Evolutionary conservation across 2,113 vertebrate genomes (phyloP).

Genomic region (Sylvietta virens): DNA sequence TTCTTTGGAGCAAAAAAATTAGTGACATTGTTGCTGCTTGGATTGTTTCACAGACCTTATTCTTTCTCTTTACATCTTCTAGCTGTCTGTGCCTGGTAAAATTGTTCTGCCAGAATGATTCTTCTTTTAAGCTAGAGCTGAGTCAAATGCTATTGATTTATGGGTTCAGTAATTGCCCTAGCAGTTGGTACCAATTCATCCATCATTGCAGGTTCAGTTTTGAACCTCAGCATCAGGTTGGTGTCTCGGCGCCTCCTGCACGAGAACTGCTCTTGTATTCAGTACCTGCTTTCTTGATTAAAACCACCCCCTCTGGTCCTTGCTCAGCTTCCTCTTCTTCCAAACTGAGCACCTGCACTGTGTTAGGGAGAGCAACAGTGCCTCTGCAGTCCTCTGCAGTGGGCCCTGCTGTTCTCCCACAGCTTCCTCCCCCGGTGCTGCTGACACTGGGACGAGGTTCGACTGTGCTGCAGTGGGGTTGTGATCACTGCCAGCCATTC

Average conservation of each 20-base stretch:
- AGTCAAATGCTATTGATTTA: background rate
- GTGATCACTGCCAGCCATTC: accelerated
- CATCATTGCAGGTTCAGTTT: background rate
- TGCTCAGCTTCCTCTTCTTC: background rate
- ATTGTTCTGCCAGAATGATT: background rate
- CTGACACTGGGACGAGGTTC: background rate
- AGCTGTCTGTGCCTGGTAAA: background rate
- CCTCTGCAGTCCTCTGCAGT: background rate
- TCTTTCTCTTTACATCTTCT: background rate
- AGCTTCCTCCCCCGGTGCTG: background rate
- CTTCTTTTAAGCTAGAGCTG: background rate
- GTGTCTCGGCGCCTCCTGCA: background rate
- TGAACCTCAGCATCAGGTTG: background rate
- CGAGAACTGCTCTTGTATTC: background rate
- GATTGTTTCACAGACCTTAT: background rate
- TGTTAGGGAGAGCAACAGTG: background rate
- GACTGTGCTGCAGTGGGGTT: accelerated
- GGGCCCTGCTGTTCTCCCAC: background rate
- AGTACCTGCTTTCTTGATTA: background rate
- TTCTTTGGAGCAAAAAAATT: background rate
- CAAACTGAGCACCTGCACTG: background rate
- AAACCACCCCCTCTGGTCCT: background rate
- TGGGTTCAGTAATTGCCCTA: background rate
- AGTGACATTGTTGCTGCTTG: background rate
- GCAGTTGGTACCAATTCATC: background rate